Evolutionary conservation across 1,140 invertebrate genomes (phyloP).

Genomic region (Meteorus sp.): DNA sequence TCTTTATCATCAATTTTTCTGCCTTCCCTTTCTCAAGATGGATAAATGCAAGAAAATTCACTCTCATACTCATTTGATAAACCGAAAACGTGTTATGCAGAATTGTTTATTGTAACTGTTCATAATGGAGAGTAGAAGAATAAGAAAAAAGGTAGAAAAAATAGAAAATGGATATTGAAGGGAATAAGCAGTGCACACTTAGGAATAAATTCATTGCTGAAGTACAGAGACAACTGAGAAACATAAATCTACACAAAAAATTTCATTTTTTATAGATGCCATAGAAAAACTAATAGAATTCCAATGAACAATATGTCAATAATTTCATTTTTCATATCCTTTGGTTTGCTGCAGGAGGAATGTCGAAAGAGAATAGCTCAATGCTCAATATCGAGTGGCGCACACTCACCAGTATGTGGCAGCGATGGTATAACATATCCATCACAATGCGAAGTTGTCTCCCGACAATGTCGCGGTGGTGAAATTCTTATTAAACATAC

Average conservation of each 20-base stretch:
- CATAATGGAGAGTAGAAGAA: no score
- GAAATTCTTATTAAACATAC: constrained; percentile 69
- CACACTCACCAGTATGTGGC: constrained; percentile 69
- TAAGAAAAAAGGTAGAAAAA: no score
- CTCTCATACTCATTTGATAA: background rate
- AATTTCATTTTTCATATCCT: constrained; percentile 9
- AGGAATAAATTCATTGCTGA: no score
- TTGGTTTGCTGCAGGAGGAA: constrained; percentile 47
- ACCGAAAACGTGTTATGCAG: no score
- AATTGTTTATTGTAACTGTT: no score
- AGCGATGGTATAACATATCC: constrained; percentile 79
- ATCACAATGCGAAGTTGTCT: constrained; percentile 74
- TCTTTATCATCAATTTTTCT: constrained; percentile 1
- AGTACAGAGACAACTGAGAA: no score
- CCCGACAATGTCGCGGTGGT: constrained; percentile 72
- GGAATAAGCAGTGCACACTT: no score
- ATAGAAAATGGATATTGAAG: no score
- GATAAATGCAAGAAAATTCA: background rate
- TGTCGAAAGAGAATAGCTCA: constrained; percentile 54
- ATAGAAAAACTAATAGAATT: background rate
- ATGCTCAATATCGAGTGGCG: constrained; percentile 44
- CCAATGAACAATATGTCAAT: background rate
- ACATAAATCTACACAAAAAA: no score
- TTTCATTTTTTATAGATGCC: background rate
- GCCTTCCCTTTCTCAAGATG: background rate